Evolutionary conservation across 2,888 invertebrate species (phyloP).

Genomic region (Pheosia tremula): DNA sequence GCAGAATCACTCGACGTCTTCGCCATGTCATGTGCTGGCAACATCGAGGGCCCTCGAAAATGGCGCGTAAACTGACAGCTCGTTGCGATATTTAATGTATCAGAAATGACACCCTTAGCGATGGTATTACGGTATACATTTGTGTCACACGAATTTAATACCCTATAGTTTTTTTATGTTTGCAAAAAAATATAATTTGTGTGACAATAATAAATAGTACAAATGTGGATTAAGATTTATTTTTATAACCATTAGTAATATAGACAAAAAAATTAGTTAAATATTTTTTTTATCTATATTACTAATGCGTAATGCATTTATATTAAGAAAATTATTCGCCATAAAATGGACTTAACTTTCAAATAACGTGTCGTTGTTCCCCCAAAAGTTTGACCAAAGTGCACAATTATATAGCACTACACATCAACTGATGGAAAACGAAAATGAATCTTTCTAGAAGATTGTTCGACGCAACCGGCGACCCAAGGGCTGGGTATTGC

Average conservation of each 20-base stretch:
- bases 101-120: slow-evolving; percentile 24
- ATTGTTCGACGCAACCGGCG: too few species aligned
- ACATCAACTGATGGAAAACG: too few species aligned
- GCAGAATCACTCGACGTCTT: slow-evolving; percentile 69
- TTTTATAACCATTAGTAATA: too few species aligned
- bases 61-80: slow-evolving; percentile 67
- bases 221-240: slow-evolving; percentile 1
- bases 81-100: slow-evolving; percentile 40
- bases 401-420: neutral
- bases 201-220: slow-evolving; percentile 10
- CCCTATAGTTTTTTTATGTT: neutral
- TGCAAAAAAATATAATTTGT: neutral
- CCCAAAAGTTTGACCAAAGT: neutral
- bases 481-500: too few species aligned
- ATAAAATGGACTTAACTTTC: too few species aligned
- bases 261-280: too few species aligned
- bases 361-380: neutral
- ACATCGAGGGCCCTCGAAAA: slow-evolving; percentile 71
- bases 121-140: neutral
- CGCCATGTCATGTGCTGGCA: slow-evolving; percentile 70
- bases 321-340: too few species aligned
- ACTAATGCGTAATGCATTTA: too few species aligned
- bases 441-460: too few species aligned
- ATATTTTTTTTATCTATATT: too few species aligned
- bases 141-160: neutral